phyloP scores from a whole-genome alignment of 2,113 vertebrate species.

The Nothobranchius furzeri region DNA sequence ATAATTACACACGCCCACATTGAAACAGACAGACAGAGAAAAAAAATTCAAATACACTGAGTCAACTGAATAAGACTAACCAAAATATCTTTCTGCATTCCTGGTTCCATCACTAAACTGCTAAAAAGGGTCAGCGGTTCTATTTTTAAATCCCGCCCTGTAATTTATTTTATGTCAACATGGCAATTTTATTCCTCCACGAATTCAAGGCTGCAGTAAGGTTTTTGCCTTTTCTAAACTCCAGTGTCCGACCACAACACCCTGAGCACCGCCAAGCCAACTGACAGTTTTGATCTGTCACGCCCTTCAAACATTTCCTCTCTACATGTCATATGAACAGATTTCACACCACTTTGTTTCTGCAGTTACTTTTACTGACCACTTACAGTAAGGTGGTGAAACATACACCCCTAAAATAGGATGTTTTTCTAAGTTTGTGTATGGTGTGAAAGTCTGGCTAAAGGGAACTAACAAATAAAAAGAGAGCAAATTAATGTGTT shows the following conservation, averaged over 20 bases:
- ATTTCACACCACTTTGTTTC: conserved; percentile 22
- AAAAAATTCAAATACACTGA: too few relatives aligned
- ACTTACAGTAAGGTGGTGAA: not conserved
- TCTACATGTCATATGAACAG: not conserved
- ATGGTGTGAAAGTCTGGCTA: conserved; percentile 13
- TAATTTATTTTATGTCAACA: conserved; percentile 72
- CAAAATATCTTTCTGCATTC: conserved; percentile 25
- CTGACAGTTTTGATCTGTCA: conserved; percentile 31
- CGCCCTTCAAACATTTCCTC: conserved; percentile 5
- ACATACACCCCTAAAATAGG: conserved; percentile 23
- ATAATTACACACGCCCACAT: too few relatives aligned
- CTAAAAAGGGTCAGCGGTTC: conserved; percentile 54
- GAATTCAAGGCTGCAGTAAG: conserved; percentile 66
- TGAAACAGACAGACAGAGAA: too few relatives aligned
- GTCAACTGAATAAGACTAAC: too few relatives aligned
- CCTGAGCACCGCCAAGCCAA: conserved; percentile 30
- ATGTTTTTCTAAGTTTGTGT: conserved; percentile 9
- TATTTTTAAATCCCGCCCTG: conserved; percentile 70
- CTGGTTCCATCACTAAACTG: conserved; percentile 44
- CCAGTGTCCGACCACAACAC: conserved; percentile 48
- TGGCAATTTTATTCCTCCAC: conserved; percentile 58
- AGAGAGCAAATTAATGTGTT: too few relatives aligned
- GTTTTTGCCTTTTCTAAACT: conserved; percentile 59
- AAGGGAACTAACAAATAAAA: not conserved
- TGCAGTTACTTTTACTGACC: not conserved